A percentile compares a stretch with the other conserved stretches of the same genome.
Evolutionary conservation across 2,113 vertebrate genomes (phyloP).

Genomic region (Pteruthius melanotis): DNA sequence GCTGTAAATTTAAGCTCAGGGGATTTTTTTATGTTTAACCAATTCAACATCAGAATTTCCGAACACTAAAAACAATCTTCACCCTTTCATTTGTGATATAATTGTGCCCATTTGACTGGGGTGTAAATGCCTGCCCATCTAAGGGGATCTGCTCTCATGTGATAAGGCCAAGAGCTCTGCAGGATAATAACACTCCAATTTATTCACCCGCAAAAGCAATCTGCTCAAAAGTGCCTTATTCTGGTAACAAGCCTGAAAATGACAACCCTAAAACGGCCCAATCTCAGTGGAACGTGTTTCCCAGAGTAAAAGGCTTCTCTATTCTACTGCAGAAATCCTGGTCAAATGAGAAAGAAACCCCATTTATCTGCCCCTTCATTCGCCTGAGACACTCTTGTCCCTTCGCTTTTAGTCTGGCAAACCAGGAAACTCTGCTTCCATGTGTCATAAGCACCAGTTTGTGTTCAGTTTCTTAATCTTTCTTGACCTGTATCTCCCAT

Average conservation of each 20-base stretch:
- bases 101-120: background rate
- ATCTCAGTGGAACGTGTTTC: background rate
- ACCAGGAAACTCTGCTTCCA: background rate
- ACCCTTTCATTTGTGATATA: background rate
- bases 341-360: background rate
- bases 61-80: background rate
- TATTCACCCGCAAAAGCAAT: slow-evolving; percentile 7
- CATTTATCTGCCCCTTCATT: background rate
- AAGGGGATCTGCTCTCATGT: background rate
- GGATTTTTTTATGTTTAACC: background rate
- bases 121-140: background rate
- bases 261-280: background rate
- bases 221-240: background rate
- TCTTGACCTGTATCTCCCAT: background rate
- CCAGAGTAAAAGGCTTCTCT: background rate
- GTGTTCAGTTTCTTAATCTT: background rate
- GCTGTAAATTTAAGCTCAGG: background rate
- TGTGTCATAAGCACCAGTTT: background rate
- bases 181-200: background rate
- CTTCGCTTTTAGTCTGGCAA: background rate
- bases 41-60: background rate
- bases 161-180: background rate
- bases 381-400: background rate
- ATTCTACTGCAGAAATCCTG: background rate
- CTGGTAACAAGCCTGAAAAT: background rate